Conservation (phyloP, 2,113 vertebrate genomes). For the Symphodus melops region DNA sequence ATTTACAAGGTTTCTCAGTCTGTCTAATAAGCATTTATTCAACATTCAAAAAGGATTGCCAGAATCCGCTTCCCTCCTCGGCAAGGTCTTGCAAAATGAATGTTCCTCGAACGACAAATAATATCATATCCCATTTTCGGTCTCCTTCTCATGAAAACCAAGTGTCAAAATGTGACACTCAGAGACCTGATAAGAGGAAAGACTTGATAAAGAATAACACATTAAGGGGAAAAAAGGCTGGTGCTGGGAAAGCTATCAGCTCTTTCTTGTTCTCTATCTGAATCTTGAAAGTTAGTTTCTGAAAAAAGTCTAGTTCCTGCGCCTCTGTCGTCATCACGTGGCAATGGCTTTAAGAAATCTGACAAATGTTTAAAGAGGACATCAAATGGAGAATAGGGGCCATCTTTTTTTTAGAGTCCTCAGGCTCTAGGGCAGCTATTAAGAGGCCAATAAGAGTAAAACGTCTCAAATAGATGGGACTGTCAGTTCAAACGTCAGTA, state of each 20-base stretch:
- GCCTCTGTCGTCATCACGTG: slow-evolving; percentile 14
- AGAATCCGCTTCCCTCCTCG: slow-evolving; percentile 10
- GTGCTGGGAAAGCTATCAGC: slow-evolving; percentile 19
- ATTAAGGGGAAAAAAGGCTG: slow-evolving; percentile 25
- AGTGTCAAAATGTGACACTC: slow-evolving; percentile 56
- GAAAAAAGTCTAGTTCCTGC: slow-evolving; percentile 8
- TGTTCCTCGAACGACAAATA: slow-evolving; percentile 48
- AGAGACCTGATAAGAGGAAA: slow-evolving; percentile 41
- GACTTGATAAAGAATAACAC: slow-evolving; percentile 48
- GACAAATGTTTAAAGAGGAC: slow-evolving; percentile 4
- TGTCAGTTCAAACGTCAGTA: neutral
- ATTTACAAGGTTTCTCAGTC: slow-evolving; percentile 29
- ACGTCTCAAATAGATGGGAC: neutral
- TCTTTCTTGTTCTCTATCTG: neutral
- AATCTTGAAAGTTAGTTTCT: neutral
- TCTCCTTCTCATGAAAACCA: slow-evolving; percentile 42
- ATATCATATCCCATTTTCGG: slow-evolving; percentile 42
- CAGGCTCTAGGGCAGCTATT: neutral
- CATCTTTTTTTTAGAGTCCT: slow-evolving; percentile 4
- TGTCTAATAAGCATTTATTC: slow-evolving; percentile 45
- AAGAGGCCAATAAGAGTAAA: slow-evolving; percentile 8
- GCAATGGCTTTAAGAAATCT: slow-evolving; percentile 19
- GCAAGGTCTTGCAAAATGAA: slow-evolving; percentile 40
- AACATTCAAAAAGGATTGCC: slow-evolving; percentile 18
- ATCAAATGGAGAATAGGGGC: slow-evolving; percentile 24